phyloP scores from a whole-genome alignment of 2,888 invertebrate genomes.

The Auanema freiburgensis region DNA sequence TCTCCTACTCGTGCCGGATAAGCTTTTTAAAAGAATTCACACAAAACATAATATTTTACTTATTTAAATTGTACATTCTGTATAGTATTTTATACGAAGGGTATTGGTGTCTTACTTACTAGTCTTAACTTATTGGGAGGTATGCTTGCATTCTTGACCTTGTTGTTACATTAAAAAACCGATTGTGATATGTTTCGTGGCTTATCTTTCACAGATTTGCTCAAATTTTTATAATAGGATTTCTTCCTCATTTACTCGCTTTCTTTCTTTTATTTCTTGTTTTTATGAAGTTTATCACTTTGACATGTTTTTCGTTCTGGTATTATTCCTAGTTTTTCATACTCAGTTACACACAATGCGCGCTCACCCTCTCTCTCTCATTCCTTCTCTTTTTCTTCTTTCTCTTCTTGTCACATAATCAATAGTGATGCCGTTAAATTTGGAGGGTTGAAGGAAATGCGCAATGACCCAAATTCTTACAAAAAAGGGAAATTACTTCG shows the following conservation, averaged over 20 bases:
- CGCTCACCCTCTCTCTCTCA: background rate
- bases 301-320: constrained; percentile 1
- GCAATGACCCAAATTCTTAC: no score
- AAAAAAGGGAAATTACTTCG: no score
- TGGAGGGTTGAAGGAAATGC: no score
- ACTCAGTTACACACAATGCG: no score
- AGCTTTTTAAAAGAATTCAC: constrained; percentile 1
- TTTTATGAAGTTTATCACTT: background rate
- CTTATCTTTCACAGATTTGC: background rate
- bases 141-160: no score
- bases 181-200: no score
- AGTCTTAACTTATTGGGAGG: no score
- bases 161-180: no score
- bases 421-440: background rate
- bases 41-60: constrained; percentile 2
- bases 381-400: constrained; percentile 9
- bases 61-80: no score
- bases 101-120: no score
- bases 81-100: no score
- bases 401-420: constrained; percentile 1
- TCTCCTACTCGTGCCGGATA: constrained; percentile 4
- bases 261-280: constrained; percentile 9
- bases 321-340: background rate
- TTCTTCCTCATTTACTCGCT: background rate
- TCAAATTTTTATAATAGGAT: background rate